Evolutionary conservation across 2,113 vertebrate species (phyloP).

Genomic region (Protomyctophum bolini): DNA sequence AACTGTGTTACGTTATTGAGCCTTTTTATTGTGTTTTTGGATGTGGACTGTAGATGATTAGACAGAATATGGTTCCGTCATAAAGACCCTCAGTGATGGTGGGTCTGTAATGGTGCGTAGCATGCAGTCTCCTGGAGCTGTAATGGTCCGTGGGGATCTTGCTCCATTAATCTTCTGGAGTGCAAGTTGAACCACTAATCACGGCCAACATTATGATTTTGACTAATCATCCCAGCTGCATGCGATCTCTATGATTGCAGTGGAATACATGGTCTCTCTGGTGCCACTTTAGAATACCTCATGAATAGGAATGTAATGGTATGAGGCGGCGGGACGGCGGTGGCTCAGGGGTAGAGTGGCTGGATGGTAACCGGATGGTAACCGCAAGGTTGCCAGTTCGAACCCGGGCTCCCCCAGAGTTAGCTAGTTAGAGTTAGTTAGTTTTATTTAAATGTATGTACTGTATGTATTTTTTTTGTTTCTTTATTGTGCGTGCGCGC

Average conservation of each 20-base stretch:
- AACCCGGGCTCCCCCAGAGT: too few relatives aligned
- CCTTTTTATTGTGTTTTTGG: background rate
- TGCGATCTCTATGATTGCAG: background rate
- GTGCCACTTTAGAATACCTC: constrained; percentile 17
- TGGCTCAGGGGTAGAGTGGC: too few relatives aligned
- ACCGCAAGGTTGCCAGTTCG: too few relatives aligned
- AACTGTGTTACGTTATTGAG: background rate
- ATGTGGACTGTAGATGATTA: background rate
- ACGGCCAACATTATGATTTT: background rate
- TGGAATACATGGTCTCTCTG: background rate
- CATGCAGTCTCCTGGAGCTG: background rate
- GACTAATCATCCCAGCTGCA: background rate
- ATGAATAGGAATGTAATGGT: background rate
- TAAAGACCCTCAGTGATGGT: background rate
- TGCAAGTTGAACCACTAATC: background rate
- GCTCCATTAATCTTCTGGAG: background rate
- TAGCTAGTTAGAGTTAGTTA: too few relatives aligned
- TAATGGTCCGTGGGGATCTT: background rate
- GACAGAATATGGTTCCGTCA: background rate
- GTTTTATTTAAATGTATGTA: too few relatives aligned
- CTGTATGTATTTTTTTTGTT: too few relatives aligned
- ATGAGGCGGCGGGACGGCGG: too few relatives aligned
- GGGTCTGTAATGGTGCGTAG: background rate
- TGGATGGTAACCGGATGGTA: too few relatives aligned
- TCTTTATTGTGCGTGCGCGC: too few relatives aligned